phyloP scores from a whole-genome alignment of 2,113 vertebrate species.

The Perca fluviatilis region DNA sequence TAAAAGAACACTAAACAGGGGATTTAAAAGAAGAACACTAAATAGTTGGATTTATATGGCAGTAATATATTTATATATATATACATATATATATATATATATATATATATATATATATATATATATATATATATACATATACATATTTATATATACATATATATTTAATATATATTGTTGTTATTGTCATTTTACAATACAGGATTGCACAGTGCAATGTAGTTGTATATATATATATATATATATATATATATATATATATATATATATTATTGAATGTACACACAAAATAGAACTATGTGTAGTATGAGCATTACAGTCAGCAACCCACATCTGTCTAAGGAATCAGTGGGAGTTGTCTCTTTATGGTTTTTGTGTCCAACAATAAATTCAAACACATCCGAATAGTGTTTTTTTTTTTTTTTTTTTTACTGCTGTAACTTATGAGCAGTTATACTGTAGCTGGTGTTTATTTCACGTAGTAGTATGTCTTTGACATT shows the following conservation, averaged over 20 bases:
- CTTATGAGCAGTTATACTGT: not conserved
- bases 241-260: not conserved
- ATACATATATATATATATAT: too few species aligned
- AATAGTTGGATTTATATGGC: not conserved
- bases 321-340: not conserved
- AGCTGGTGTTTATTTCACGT: not conserved
- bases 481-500: not conserved
- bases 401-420: not conserved
- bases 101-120: too few species aligned
- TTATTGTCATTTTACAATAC: not conserved
- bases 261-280: not conserved
- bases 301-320: not conserved
- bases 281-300: not conserved
- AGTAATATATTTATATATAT: not conserved
- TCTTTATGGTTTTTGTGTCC: not conserved
- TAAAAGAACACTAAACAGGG: not conserved
- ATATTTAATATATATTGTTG: too few species aligned
- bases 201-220: not conserved
- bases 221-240: not conserved
- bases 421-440: not conserved
- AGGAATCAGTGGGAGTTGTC: not conserved
- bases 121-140: too few species aligned
- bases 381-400: not conserved
- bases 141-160: too few species aligned
- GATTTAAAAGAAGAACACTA: not conserved